Evolutionary conservation across 2,888 invertebrate genomes (phyloP).

Genomic region (Andrena bicolor): DNA sequence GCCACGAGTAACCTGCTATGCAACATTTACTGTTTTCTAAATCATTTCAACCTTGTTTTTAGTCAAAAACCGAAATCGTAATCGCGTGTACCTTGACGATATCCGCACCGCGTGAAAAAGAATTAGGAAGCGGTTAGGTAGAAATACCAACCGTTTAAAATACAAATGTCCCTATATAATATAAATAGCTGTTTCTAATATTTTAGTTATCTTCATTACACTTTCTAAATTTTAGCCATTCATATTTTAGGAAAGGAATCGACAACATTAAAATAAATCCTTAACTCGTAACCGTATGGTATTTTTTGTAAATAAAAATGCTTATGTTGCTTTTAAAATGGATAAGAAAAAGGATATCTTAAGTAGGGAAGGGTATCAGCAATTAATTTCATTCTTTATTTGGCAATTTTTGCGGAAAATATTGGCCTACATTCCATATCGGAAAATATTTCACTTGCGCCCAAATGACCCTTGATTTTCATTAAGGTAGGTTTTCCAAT

Average conservation of each 20-base stretch:
- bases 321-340: neutral
- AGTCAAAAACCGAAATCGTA: constrained; percentile 60
- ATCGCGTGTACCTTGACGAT: constrained; percentile 75
- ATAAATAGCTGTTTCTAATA: constrained; percentile 8
- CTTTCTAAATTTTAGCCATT: neutral
- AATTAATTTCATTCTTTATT: neutral
- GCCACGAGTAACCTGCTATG: constrained; percentile 10
- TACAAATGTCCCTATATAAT: constrained; percentile 36
- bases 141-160: constrained; percentile 30
- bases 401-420: no score
- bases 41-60: constrained; percentile 38
- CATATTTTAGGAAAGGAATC: neutral
- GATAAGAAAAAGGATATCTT: no score
- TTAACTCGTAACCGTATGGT: neutral
- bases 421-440: no score
- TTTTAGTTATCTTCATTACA: neutral
- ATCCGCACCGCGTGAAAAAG: constrained; percentile 75
- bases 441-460: no score
- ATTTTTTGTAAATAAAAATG: neutral
- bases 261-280: no score
- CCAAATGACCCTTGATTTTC: no score
- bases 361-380: no score
- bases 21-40: constrained; percentile 53
- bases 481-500: no score
- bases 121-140: constrained; percentile 79